Conservation (phyloP, 1,140 invertebrate genomes). For the Bombus fervidus region DNA sequence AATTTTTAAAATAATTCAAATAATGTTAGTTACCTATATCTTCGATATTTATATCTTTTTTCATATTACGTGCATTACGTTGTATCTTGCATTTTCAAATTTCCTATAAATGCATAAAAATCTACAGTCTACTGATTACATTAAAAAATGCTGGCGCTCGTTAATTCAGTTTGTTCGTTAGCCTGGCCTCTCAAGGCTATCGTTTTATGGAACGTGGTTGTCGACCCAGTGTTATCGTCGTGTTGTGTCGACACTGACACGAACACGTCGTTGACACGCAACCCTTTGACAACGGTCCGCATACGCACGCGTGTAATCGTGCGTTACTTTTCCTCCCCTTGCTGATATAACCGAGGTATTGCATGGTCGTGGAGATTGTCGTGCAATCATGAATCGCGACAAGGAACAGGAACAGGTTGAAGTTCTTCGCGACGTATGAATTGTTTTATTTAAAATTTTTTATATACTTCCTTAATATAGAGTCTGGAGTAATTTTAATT, state of each 20-base stretch:
- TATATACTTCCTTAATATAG: no score
- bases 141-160: background rate
- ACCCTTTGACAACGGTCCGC: slow-evolving; percentile 17
- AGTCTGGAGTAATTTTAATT: no score
- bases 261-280: slow-evolving; percentile 9
- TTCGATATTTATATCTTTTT: no score
- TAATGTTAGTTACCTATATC: no score
- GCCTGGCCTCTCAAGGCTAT: background rate
- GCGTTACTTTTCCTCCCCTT: slow-evolving; percentile 13
- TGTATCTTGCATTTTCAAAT: no score
- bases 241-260: background rate
- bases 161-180: background rate
- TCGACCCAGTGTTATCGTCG: slow-evolving; percentile 21
- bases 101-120: no score
- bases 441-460: no score
- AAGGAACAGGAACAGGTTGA: no score
- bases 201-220: slow-evolving; percentile 24
- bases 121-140: background rate
- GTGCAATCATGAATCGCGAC: slow-evolving; percentile 12
- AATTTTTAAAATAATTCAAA: no score
- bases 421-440: no score
- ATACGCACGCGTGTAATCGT: slow-evolving; percentile 14
- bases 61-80: no score
- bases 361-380: background rate
- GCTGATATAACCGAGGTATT: slow-evolving; percentile 29